phyloP scores from a whole-genome alignment of 2,888 invertebrate species.

The Phalangium opilio region DNA sequence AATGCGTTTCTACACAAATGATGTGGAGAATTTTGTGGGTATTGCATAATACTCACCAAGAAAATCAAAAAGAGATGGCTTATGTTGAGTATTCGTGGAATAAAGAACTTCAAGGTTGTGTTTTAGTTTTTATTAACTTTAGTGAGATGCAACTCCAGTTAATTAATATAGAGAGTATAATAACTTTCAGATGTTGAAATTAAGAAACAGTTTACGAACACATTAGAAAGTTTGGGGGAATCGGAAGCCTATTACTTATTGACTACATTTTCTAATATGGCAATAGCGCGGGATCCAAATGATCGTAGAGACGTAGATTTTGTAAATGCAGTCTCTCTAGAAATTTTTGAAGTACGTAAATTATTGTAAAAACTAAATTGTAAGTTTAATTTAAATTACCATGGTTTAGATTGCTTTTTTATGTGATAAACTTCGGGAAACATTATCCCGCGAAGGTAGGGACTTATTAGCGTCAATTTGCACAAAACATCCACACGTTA shows the following conservation, averaged over 20 bases:
- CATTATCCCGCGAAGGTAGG: constrained; percentile 55
- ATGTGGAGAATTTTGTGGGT: constrained; percentile 33
- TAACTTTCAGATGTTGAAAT: no score
- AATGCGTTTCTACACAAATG: constrained; percentile 28
- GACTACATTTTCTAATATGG: constrained; percentile 65
- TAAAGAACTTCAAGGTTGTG: constrained; percentile 22
- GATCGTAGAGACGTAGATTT: constrained; percentile 49
- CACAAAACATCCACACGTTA: constrained; percentile 48
- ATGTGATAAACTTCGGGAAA: constrained; percentile 36
- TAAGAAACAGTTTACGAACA: constrained; percentile 41
- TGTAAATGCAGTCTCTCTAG: constrained; percentile 46
- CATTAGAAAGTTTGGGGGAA: constrained; percentile 45
- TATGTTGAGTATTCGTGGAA: constrained; percentile 25
- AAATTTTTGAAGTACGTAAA: constrained; percentile 49
- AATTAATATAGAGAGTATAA: no score
- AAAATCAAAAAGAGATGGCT: constrained; percentile 24
- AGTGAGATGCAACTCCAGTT: no score
- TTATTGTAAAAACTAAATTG: not conserved
- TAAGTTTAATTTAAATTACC: constrained; percentile 1
- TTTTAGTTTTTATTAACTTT: not conserved
- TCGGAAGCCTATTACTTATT: constrained; percentile 60
- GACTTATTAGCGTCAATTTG: constrained; percentile 54
- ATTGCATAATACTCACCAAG: constrained; percentile 25
- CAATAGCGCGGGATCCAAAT: constrained; percentile 43
- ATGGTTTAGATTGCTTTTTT: constrained; percentile 11